Conservation (phyloP, 2,888 invertebrate genomes). For the Amphipoea lucens region DNA sequence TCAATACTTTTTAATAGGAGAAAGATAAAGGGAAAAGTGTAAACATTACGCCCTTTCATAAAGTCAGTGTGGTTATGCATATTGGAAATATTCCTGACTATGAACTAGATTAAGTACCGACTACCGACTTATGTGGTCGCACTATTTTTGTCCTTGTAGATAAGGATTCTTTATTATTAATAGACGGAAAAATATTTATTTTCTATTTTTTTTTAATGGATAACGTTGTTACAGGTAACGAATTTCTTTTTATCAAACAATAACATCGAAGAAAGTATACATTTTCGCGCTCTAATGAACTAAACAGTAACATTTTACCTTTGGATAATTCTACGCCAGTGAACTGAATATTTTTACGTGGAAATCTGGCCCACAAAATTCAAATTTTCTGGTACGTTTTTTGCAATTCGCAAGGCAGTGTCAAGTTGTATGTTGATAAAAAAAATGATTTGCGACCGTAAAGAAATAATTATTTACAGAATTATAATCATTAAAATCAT, state of each 20-base stretch:
- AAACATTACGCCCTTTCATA: conserved; percentile 1
- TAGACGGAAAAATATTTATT: neutral
- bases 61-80: neutral
- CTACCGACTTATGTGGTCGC: neutral
- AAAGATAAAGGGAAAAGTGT: neutral
- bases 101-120: neutral
- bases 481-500: neutral
- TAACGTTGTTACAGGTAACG: neutral
- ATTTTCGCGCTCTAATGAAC: conserved; percentile 29
- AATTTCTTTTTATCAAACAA: conserved; percentile 6
- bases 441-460: neutral
- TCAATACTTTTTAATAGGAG: neutral
- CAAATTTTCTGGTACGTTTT: neutral
- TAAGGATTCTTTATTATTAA: neutral
- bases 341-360: neutral
- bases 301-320: conserved; percentile 15
- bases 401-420: neutral
- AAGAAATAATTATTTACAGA: neutral
- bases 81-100: conserved; percentile 8
- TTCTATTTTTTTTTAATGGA: neutral
- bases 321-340: conserved; percentile 12
- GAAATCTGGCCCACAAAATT: too few species aligned
- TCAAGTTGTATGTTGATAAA: neutral
- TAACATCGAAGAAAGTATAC: conserved; percentile 2
- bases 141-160: neutral